phyloP scores from a whole-genome alignment of 2,888 invertebrate genomes.

The Phyllotreta cruciferae region DNA sequence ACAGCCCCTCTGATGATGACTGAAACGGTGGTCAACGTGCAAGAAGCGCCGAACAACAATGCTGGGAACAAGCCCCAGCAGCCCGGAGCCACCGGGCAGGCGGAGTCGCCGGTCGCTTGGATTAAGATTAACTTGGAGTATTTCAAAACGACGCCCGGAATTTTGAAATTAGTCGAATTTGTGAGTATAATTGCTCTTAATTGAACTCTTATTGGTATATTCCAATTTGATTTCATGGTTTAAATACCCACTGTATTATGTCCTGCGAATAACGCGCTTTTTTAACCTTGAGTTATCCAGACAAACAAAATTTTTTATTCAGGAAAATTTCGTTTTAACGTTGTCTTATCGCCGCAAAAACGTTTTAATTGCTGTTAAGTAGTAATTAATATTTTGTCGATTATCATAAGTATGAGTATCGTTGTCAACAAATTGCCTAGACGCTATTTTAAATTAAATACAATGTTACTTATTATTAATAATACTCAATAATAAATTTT shows the following conservation, averaged over 20 bases:
- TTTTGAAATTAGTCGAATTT: conserved; percentile 81
- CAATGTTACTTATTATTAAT: no score
- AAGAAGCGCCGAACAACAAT: conserved; percentile 68
- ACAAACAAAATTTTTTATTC: no score
- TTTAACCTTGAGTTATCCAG: not conserved
- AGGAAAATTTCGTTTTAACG: no score
- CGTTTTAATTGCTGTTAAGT: no score
- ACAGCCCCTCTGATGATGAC: conserved; percentile 69
- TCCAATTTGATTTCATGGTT: conserved; percentile 5
- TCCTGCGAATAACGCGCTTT: no score
- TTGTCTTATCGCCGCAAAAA: no score
- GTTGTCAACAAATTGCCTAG: no score
- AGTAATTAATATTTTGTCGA: no score
- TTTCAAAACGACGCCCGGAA: conserved; percentile 81
- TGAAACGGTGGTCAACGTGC: conserved; percentile 83
- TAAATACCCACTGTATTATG: not conserved
- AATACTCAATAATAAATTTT: no score
- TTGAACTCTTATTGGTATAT: no score
- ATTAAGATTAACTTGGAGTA: conserved; percentile 80
- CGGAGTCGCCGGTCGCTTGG: conserved; percentile 70
- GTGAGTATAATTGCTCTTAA: conserved; percentile 66
- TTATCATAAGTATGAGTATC: no score
- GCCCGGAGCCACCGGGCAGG: conserved; percentile 48
- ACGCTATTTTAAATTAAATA: no score
- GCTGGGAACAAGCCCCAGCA: conserved; percentile 45